Percentiles rank a stretch among this genome's conserved stretches.
These are phyloP conservation scores for Cynocephalus volans DNA, from an alignment of 2,113 vertebrate species.

Conservation along the genomic window DNA sequence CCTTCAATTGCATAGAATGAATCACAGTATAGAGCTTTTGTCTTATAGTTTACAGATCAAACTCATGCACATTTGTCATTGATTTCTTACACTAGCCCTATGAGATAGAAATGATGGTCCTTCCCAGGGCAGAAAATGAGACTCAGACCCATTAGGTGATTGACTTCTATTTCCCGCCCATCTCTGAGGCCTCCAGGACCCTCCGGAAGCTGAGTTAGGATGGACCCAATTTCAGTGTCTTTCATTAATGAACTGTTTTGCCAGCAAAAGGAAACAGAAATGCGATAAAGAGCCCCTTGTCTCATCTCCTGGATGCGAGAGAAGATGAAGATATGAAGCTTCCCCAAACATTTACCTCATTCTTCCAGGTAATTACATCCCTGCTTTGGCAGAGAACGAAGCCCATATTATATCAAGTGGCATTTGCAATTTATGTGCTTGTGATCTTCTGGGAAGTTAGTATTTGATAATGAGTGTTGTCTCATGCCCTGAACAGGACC, in stretches of 20 bases:
- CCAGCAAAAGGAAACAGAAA: conserved; percentile 64
- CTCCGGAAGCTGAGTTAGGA: conserved; percentile 6
- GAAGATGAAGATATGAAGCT: conserved; percentile 40
- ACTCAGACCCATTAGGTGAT: neutral
- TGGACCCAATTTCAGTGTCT: neutral
- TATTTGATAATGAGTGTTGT: conserved; percentile 55
- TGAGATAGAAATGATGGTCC: neutral
- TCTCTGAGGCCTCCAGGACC: neutral
- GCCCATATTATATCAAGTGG: conserved; percentile 62
- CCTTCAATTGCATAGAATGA: conserved; percentile 37
- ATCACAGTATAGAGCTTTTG: conserved; percentile 19
- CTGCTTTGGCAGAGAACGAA: conserved; percentile 55
- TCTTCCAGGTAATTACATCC: conserved; percentile 72
- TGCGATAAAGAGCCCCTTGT: conserved; percentile 54
- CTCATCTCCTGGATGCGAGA: conserved; percentile 38
- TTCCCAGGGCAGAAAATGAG: neutral
- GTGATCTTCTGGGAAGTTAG: conserved; percentile 69
- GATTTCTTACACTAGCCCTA: neutral
- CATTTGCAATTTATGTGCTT: conserved; percentile 68
- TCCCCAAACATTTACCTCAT: conserved; percentile 63
- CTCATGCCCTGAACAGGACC: conserved; percentile 33
- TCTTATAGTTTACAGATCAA: conserved; percentile 54
- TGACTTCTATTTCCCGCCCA: neutral
- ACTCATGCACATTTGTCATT: conserved; percentile 24
- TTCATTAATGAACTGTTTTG: conserved; percentile 53